These are phyloP conservation scores for Drosophila repletoides DNA, from an alignment of 1,140 invertebrate species.

Conservation along the genomic window DNA sequence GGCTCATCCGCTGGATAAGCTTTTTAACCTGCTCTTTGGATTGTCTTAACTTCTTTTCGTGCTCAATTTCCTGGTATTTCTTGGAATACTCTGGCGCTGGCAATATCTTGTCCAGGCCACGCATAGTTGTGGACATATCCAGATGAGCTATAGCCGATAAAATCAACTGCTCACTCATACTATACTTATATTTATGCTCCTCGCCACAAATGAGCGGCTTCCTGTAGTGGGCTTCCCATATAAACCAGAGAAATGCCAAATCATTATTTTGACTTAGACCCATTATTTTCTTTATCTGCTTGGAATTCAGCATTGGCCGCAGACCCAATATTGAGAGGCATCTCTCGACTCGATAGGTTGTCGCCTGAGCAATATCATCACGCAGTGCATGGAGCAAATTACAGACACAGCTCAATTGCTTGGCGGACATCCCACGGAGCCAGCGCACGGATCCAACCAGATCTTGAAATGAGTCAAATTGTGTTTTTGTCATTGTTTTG, in stretches of 20 bases:
- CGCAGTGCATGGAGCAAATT: constrained; percentile 34
- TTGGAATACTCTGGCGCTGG: constrained; percentile 35
- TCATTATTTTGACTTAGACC: constrained; percentile 49
- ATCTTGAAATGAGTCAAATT: background rate
- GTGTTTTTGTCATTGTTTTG: constrained; percentile 10
- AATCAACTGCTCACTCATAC: constrained; percentile 63
- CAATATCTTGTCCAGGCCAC: constrained; percentile 50
- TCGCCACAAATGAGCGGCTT: background rate
- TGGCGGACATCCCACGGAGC: constrained; percentile 49
- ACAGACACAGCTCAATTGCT: constrained; percentile 32
- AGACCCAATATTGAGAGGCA: constrained; percentile 39
- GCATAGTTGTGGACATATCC: constrained; percentile 50
- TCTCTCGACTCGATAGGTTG: constrained; percentile 30
- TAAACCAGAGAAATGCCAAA: constrained; percentile 58
- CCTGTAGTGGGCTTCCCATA: constrained; percentile 57
- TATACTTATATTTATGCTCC: background rate
- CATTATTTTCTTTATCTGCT: constrained; percentile 24
- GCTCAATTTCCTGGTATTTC: constrained; percentile 9
- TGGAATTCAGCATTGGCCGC: constrained; percentile 9
- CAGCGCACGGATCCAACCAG: constrained; percentile 28
- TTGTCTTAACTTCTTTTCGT: background rate
- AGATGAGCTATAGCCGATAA: constrained; percentile 61
- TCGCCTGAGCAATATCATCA: constrained; percentile 48
- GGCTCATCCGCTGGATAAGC: too few relatives aligned
- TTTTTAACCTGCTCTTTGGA: background rate